Conservation (phyloP, 53 echinoderm and acorn worm species). For the Astropecten irregularis region DNA sequence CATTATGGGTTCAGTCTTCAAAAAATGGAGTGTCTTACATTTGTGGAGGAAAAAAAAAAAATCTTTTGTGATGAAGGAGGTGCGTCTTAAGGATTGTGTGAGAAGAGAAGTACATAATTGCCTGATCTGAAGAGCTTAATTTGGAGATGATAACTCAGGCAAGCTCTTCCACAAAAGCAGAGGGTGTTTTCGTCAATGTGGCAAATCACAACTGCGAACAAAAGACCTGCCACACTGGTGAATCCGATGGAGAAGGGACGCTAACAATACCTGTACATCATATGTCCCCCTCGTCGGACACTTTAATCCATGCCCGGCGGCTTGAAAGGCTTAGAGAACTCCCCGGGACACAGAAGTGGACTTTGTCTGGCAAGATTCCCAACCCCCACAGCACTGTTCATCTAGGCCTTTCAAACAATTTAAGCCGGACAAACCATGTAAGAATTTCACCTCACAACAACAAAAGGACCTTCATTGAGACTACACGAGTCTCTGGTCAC, state of each 20-base stretch:
- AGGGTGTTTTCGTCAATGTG: background rate
- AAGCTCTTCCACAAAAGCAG: background rate
- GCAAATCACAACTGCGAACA: background rate
- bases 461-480: no score
- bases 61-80: no score
- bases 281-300: background rate
- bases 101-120: no score
- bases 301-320: no score
- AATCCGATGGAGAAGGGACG: background rate
- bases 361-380: no score
- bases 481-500: no score
- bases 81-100: no score
- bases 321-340: background rate
- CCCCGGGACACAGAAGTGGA: background rate
- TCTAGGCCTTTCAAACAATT: no score
- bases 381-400: no score
- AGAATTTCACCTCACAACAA: slow-evolving; percentile 29
- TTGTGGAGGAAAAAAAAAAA: no score
- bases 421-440: background rate
- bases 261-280: background rate
- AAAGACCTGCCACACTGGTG: background rate
- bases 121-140: background rate
- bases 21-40: no score
- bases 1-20: no score
- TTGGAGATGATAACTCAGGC: background rate